Evolutionary conservation across 2,888 invertebrate genomes (phyloP), one percentile per base, ranked within the genome.

Genomic region (Drosophila vallismaia): DNA sequence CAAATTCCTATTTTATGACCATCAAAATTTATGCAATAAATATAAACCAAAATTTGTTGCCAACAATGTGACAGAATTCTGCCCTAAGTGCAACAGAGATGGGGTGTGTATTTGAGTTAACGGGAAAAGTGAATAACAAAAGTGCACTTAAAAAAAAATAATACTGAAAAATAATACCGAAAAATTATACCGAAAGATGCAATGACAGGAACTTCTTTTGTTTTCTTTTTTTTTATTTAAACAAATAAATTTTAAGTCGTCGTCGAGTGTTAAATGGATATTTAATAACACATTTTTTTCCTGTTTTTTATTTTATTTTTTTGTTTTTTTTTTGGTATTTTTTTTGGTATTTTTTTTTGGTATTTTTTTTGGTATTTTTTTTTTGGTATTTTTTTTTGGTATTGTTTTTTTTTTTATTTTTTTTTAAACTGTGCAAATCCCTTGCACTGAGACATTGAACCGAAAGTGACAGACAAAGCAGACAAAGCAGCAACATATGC

Each of bases 11-110:
- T 75, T 82, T 85, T 71, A 79, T 79, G 70, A 42, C 67, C 76
- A 79, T 79, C 76, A 81, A 75, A 82, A 85, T 82, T 74, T 85
- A 82, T 85, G 79, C 82, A 82, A 82, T 82, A 85, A 82, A 82
- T 85, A 83, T 75, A 79, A 82, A 74, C 72, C 74, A 69, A 81
- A 81, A 84, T 84, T 74, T 76, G 71, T 81, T 71, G 71, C 81
- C 71, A 84, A 81, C 81, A 78, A 73, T 72, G 59, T 74, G 74
- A 70, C 74, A 73, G 62, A 54, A 58, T 59, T 64, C 57, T 26
- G 40, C 4, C 6, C 31, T 7, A 42, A 51, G 52, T 14, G 28
- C 33, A 12, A n/a, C 40, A 45, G 29, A 12, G n/a, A 36, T 10
- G 48, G 0, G 40, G 49, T 50, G 54, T 53, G 56, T 36, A 56